Conservation (phyloP, 2,888 invertebrate species). For the Matsumyia berberina region DNA sequence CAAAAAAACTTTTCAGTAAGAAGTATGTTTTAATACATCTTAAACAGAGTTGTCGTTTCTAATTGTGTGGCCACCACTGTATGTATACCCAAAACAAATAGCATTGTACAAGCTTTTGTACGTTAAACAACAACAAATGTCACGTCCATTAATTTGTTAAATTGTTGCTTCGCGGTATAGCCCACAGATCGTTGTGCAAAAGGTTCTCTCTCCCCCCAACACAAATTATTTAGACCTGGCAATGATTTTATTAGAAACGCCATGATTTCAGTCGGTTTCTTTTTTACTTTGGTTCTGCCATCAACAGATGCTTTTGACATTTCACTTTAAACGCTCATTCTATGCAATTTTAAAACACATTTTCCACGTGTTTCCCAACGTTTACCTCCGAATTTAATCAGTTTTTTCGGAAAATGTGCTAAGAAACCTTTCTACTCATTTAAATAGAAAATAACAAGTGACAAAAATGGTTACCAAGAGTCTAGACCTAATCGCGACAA, state of each 20-base stretch:
- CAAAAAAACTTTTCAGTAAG: too few species aligned
- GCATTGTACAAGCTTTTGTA: too few species aligned
- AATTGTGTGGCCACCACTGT: too few species aligned
- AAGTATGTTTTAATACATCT: too few species aligned
- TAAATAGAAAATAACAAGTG: neutral
- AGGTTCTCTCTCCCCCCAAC: too few species aligned
- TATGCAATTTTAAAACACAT: conserved; percentile 38
- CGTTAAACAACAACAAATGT: too few species aligned
- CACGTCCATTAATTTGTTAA: too few species aligned
- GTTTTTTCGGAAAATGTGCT: neutral
- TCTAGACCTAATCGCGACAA: conserved; percentile 91
- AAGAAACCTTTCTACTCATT: neutral
- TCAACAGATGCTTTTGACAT: conserved; percentile 12
- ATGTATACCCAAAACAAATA: too few species aligned
- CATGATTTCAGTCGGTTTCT: neutral
- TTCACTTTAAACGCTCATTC: conserved; percentile 37
- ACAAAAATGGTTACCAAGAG: conserved; percentile 79
- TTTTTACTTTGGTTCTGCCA: neutral
- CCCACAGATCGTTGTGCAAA: too few species aligned
- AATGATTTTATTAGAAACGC: neutral
- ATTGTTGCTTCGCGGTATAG: too few species aligned
- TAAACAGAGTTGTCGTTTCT: too few species aligned
- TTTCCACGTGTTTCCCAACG: conserved; percentile 52
- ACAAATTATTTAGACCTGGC: conserved; percentile 1
- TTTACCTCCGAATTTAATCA: neutral